Base-by-base conservation (phyloP, 2,113 vertebrate species). In the Gavia stellata region DNA sequence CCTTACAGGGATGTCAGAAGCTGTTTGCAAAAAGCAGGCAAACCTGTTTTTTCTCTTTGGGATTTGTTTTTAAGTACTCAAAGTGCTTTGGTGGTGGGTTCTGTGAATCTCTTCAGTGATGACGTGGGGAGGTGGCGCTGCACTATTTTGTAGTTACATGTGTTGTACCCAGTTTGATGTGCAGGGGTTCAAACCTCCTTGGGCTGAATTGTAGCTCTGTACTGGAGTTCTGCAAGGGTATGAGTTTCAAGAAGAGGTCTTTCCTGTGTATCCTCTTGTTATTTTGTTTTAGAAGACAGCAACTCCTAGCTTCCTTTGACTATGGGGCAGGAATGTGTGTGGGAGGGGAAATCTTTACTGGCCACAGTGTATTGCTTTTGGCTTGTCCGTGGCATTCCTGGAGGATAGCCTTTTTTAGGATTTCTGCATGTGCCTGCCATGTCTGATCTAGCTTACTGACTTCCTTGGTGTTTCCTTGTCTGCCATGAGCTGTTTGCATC, bases 111-210 rank as follows among this genome's bases (percentile, higher is more conserved):
- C 53, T 80, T 40, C 15, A 23, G n/a, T 36, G 38, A 44, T 14
- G 12, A 19, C 1, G 2, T 10, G 9, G 9, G 7, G 8, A 88
- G 14, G 24, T 14, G 10, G 12, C 1, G 0, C 7, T 58, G 16
- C 31, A 12, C 10, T 8, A 25, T 71, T 80, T 80, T 63, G 18
- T 17, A 38, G 12, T 31, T 31, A 5, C 3, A 14, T 71, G 31
- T 67, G 16, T 17, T 59, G 25, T 17, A 56, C 17, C 29, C 18
- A n/a, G 10, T 62, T 53, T 44, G 40, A 31, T 28, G 31, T 17
- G 31, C 16, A 40, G 40, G 12, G 15, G 1, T 36, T 90, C 33
- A 31, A 42, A 72, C 6, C 4, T 4, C 4, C 17, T 18, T 47
- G 18, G 29, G 13, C 17, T 56, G 44, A 56, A 52, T 24, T 52